A percentile compares a stretch with the other conserved stretches of the same genome.
phyloP scores from a whole-genome alignment of 1,140 invertebrate species.

The Dinothrombium tinctorium region DNA sequence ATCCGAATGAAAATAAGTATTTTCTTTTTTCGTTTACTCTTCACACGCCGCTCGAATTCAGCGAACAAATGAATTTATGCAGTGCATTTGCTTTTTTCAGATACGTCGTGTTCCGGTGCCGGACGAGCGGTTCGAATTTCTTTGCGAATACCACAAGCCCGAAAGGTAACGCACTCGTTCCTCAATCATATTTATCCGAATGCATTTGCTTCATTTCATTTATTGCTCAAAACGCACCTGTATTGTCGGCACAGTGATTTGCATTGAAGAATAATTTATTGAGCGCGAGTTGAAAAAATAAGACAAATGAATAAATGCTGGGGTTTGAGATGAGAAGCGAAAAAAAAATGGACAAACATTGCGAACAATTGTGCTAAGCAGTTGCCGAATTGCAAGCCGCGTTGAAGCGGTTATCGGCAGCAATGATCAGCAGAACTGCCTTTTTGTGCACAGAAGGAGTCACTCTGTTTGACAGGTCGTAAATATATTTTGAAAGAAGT shows the following conservation, averaged over 20 bases:
- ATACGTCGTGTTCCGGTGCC: constrained; percentile 93
- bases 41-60: no score
- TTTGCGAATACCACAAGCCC: constrained; percentile 84
- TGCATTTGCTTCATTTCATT: not conserved
- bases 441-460: no score
- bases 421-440: no score
- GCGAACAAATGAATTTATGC: constrained; percentile 18
- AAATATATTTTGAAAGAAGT: no score
- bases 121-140: constrained; percentile 73
- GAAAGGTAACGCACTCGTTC: constrained; percentile 37
- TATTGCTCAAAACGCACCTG: not conserved
- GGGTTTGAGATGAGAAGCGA: not conserved
- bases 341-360: not conserved
- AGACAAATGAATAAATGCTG: not conserved
- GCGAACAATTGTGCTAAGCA: no score
- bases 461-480: no score
- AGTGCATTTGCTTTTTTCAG: constrained; percentile 21
- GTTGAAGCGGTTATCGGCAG: no score
- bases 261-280: not conserved
- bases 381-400: no score
- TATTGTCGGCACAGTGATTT: no score
- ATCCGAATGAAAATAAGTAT: constrained; percentile 99
- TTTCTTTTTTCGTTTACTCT: no score
- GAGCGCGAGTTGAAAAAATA: not conserved
- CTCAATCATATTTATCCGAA: not conserved